phyloP scores from a whole-genome alignment of 2,888 invertebrate genomes.

The Steinernema hermaphroditum region DNA sequence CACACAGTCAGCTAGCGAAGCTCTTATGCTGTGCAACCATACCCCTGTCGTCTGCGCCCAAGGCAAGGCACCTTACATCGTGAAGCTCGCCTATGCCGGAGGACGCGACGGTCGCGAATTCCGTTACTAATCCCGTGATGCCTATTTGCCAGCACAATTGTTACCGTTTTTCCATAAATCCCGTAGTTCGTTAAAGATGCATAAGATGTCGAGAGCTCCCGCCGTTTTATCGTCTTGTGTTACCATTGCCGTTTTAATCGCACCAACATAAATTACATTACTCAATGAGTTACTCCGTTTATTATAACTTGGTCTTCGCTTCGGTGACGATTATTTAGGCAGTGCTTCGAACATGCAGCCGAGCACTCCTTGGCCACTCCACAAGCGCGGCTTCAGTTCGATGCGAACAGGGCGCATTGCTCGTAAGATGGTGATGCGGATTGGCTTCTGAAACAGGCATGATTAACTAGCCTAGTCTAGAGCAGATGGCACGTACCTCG shows the following conservation, averaged over 20 bases:
- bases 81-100: slow-evolving; percentile 46
- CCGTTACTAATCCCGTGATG: background rate
- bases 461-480: background rate
- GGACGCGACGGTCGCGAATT: slow-evolving; percentile 18
- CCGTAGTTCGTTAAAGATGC: too few relatives aligned
- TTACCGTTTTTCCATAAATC: too few relatives aligned
- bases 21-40: slow-evolving; percentile 94
- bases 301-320: background rate
- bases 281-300: background rate
- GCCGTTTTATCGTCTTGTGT: background rate
- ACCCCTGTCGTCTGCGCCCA: slow-evolving; percentile 81
- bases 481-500: slow-evolving; percentile 47
- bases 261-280: slow-evolving; percentile 7
- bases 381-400: slow-evolving; percentile 49
- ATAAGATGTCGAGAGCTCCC: too few relatives aligned
- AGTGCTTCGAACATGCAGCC: slow-evolving; percentile 43
- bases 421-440: slow-evolving; percentile 56
- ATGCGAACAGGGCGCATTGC: slow-evolving; percentile 50
- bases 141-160: background rate
- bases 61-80: slow-evolving; percentile 75
- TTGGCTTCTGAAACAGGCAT: slow-evolving; percentile 47
- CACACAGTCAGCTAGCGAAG: slow-evolving; percentile 88
- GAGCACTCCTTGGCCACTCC: slow-evolving; percentile 53
- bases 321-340: slow-evolving; percentile 30
- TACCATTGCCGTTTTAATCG: background rate